These are phyloP conservation scores for Zapus hudsonius DNA, from an alignment of 2,113 vertebrate species.

Conservation along the genomic window DNA sequence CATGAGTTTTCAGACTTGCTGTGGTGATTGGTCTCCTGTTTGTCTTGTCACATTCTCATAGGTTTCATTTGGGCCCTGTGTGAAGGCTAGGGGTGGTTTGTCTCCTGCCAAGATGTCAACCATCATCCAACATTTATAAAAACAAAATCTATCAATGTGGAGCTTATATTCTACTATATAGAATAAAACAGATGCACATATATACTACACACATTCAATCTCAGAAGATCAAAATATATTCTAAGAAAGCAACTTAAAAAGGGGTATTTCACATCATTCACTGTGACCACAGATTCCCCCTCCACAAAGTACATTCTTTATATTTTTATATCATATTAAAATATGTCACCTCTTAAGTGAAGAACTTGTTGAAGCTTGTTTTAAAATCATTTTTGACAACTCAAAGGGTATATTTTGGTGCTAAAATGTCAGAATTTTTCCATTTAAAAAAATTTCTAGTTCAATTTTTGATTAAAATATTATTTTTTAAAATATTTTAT, in stretches of 20 bases:
- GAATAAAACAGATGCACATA: too few relatives aligned
- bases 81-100: too few relatives aligned
- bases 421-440: too few relatives aligned
- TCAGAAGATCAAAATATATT: fast-evolving
- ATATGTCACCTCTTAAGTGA: neutral
- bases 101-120: too few relatives aligned
- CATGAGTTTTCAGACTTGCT: too few relatives aligned
- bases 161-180: neutral
- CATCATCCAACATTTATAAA: neutral
- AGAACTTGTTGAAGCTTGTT: neutral
- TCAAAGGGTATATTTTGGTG: too few relatives aligned
- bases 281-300: fast-evolving
- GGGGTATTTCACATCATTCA: fast-evolving
- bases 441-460: too few relatives aligned
- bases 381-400: too few relatives aligned
- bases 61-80: too few relatives aligned
- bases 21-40: too few relatives aligned
- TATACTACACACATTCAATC: neutral
- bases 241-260: neutral
- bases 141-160: neutral
- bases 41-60: too few relatives aligned
- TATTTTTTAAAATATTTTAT: too few relatives aligned
- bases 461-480: neutral
- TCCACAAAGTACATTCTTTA: fast-evolving
- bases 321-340: neutral